These are phyloP conservation scores for Drosophila tsacasi DNA, from an alignment of 1,140 invertebrate genomes.

Conservation along the genomic window DNA sequence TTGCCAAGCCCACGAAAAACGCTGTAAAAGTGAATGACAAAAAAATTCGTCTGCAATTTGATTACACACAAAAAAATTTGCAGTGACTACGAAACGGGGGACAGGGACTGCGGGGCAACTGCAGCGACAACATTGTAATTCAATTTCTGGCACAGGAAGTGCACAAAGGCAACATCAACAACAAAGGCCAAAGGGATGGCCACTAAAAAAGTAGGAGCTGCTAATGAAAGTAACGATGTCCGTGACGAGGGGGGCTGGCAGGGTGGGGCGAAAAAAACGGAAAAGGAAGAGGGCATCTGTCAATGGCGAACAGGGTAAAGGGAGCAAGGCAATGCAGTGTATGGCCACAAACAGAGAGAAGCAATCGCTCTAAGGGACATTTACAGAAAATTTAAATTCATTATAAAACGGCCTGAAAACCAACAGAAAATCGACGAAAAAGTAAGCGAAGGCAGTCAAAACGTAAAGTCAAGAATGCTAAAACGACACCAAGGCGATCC, in stretches of 20 bases:
- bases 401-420: constrained; percentile 28
- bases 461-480: neutral
- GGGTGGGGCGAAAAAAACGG: constrained; percentile 1
- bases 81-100: constrained; percentile 16
- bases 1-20: constrained; percentile 37
- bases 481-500: neutral
- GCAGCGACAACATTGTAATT: constrained; percentile 76
- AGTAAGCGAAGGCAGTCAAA: neutral
- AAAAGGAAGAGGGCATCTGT: neutral
- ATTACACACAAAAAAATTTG: constrained; percentile 70
- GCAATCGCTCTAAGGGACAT: constrained; percentile 41
- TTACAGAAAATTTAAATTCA: constrained; percentile 56
- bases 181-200: constrained; percentile 22
- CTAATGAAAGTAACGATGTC: constrained; percentile 64
- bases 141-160: constrained; percentile 70
- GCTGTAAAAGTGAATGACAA: constrained; percentile 12
- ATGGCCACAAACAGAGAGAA: constrained; percentile 10
- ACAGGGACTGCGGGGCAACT: constrained; percentile 11
- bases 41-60: constrained; percentile 68
- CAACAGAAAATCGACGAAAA: neutral
- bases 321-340: constrained; percentile 1
- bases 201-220: constrained; percentile 50
- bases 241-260: constrained; percentile 2
- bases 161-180: constrained; percentile 52
- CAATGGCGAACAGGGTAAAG: neutral